phyloP scores from a whole-genome alignment of 2,888 invertebrate species.

The Ormyrus labotus region DNA sequence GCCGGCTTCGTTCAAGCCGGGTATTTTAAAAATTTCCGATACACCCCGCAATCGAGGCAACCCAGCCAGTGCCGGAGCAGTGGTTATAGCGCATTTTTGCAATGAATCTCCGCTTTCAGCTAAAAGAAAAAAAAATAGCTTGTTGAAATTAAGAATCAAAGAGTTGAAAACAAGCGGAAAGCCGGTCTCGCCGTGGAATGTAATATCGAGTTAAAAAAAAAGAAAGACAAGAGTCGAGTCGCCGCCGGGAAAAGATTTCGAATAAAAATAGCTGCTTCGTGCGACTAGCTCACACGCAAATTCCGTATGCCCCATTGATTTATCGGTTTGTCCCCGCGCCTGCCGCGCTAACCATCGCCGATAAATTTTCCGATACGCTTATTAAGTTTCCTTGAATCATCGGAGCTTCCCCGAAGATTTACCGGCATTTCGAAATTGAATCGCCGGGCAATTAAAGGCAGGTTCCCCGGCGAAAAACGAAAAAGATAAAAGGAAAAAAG shows the following conservation, averaged over 20 bases:
- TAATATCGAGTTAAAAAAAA: not conserved
- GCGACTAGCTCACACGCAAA: conserved; percentile 18
- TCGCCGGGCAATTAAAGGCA: conserved; percentile 36
- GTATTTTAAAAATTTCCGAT: conserved; percentile 10
- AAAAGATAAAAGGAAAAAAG: not conserved
- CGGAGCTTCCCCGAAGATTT: conserved; percentile 29
- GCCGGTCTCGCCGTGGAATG: too few relatives aligned
- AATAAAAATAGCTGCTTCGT: conserved; percentile 42
- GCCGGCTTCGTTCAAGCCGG: conserved; percentile 6
- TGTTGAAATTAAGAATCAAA: too few relatives aligned
- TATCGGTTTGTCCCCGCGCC: conserved; percentile 8
- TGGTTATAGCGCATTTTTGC: too few relatives aligned
- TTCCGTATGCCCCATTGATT: conserved; percentile 32
- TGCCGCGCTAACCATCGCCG: not conserved
- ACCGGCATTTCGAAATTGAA: conserved; percentile 43
- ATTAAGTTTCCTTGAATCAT: conserved; percentile 47
- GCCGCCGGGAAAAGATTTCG: conserved; percentile 23
- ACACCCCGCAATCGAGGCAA: too few relatives aligned
- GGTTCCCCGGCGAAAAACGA: not conserved
- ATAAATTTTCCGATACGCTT: conserved; percentile 51
- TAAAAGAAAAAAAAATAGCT: too few relatives aligned
- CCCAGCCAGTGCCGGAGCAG: too few relatives aligned
- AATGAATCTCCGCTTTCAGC: too few relatives aligned
- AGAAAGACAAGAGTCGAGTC: not conserved
- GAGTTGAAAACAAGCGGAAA: too few relatives aligned